Percentiles rank a stretch among this genome's conserved stretches.
Conservation (phyloP, 2,888 invertebrate species). For the Ophion ellenae region DNA sequence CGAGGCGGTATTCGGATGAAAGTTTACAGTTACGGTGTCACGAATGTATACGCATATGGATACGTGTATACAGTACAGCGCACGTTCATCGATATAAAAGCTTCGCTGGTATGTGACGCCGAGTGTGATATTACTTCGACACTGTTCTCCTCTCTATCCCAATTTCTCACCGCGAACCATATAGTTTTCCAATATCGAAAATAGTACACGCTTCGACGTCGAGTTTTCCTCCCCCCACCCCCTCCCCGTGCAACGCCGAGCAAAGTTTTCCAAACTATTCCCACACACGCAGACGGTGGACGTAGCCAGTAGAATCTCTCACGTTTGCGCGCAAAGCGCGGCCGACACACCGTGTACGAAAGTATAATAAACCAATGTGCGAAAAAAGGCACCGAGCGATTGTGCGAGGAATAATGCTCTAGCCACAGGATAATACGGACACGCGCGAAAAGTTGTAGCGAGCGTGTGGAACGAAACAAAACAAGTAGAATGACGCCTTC, state of each 20-base stretch:
- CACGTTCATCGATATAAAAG: background rate
- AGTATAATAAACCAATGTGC: background rate
- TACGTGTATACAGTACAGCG: background rate
- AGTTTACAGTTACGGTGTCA: slow-evolving; percentile 20
- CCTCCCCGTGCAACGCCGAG: background rate
- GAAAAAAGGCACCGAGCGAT: background rate
- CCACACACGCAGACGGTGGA: background rate
- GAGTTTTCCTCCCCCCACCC: slow-evolving; percentile 2
- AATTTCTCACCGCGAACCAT: slow-evolving; percentile 27
- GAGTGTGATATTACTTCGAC: slow-evolving; percentile 37
- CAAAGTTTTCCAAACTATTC: slow-evolving; percentile 41
- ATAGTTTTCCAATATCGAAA: slow-evolving; percentile 43
- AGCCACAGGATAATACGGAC: background rate
- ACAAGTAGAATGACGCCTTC: background rate
- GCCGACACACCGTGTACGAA: background rate
- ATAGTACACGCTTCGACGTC: slow-evolving; percentile 29
- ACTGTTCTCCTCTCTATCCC: slow-evolving; percentile 10
- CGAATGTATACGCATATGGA: slow-evolving; percentile 4
- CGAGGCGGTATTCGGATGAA: background rate
- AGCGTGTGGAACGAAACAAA: background rate
- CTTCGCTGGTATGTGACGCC: background rate
- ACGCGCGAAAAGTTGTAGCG: background rate
- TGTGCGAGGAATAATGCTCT: background rate
- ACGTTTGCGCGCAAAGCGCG: slow-evolving; percentile 33
- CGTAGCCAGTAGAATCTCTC: background rate